Conservation (phyloP, 2,888 invertebrate genomes). For the Petrolisthes cinctipes region DNA sequence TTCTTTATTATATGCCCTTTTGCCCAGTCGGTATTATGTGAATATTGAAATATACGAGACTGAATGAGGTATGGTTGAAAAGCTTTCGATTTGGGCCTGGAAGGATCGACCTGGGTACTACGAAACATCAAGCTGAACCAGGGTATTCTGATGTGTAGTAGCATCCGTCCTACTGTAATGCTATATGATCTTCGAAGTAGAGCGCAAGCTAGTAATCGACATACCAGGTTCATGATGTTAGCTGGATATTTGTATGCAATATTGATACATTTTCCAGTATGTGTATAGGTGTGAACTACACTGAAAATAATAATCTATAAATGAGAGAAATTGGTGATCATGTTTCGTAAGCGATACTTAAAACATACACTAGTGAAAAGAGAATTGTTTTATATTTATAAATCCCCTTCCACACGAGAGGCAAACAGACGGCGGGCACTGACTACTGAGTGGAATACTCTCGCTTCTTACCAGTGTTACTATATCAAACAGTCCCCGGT, state of each 20-base stretch:
- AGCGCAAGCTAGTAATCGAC: not conserved
- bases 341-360: no score
- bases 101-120: not conserved
- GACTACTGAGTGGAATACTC: no score
- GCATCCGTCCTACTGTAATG: constrained; percentile 1
- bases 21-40: not conserved
- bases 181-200: not conserved
- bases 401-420: no score
- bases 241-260: not conserved
- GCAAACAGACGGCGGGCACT: no score
- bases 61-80: not conserved
- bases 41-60: not conserved
- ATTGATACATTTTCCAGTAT: not conserved
- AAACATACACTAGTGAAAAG: no score
- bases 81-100: not conserved
- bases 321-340: no score
- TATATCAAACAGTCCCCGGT: no score
- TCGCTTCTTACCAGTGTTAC: no score
- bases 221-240: not conserved
- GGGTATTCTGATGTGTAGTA: no score
- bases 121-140: not conserved
- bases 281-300: not conserved
- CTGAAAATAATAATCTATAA: not conserved
- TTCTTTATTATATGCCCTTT: not conserved
- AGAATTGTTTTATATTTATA: no score